Evolutionary conservation across 2,888 invertebrate genomes (phyloP).

Genomic region (Andrena marginata): DNA sequence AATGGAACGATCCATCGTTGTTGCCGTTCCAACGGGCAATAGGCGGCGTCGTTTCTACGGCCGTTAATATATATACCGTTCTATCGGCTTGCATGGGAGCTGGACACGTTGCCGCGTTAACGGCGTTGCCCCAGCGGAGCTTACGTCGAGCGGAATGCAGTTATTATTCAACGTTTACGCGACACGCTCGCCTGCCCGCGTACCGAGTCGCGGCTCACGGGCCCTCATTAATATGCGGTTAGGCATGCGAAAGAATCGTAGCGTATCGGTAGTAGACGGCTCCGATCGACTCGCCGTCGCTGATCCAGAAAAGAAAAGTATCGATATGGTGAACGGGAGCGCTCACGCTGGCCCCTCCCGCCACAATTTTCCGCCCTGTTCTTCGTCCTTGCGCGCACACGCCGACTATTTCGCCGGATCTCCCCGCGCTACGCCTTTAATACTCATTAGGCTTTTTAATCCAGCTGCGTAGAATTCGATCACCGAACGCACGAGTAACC

Average conservation of each 20-base stretch:
- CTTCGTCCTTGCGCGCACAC: slow-evolving; percentile 28
- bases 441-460: too few relatives aligned
- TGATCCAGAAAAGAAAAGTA: slow-evolving; percentile 39
- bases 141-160: slow-evolving; percentile 73
- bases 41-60: slow-evolving; percentile 45
- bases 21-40: slow-evolving; percentile 57
- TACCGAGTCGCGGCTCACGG: slow-evolving; percentile 47
- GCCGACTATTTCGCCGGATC: slow-evolving; percentile 7
- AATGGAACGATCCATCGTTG: slow-evolving; percentile 38
- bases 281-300: slow-evolving; percentile 9
- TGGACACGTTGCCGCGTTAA: slow-evolving; percentile 24
- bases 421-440: background rate
- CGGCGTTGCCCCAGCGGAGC: slow-evolving; percentile 13
- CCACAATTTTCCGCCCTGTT: slow-evolving; percentile 37
- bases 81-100: slow-evolving; percentile 21
- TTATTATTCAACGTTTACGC: slow-evolving; percentile 81
- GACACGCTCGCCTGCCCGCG: slow-evolving; percentile 75
- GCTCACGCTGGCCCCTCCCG: slow-evolving; percentile 31
- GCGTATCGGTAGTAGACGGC: slow-evolving; percentile 42
- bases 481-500: too few relatives aligned
- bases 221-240: slow-evolving; percentile 72
- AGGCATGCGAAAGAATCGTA: slow-evolving; percentile 68
- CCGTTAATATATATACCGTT: slow-evolving; percentile 68
- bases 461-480: too few relatives aligned
- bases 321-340: slow-evolving; percentile 57